Base-by-base conservation (phyloP, 2,888 invertebrate species). In the Anoplius nigerrimus region DNA sequence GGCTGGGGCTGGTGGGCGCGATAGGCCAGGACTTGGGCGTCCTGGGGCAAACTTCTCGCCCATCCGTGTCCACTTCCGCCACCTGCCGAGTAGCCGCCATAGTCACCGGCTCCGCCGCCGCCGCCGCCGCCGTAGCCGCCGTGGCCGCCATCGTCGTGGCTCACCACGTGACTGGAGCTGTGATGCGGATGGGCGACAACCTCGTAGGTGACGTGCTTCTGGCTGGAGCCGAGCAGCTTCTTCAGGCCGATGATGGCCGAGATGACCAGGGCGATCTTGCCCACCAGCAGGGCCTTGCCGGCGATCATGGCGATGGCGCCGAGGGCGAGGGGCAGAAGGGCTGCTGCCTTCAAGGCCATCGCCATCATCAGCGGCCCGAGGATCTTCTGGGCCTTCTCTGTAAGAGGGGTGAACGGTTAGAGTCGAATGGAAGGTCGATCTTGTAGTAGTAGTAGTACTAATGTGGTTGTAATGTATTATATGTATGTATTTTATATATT, bases 171-270 rank as follows among this genome's bases (percentile, higher is more conserved):
- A 83, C 92, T 92, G 75, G 92, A 91, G 70, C 93, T 91, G 87
- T 95, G 95, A 83, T 95, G 95, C 62, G 95, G 95, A 88, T 96
- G 96, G 0, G 95, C 93, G 0, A 96, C 95, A 43, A 96, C 95
- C 87, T 96, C 96, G 86, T 96, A 96, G 3, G 96, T 96, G 74
- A 96, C 96, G 85, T 95, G 95, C 86, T 95, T 96, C 89, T 95
- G 94, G 84, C 94, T 93, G 1, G 89, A 88, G 60, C 94, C 93
- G 76, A 96, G 89, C 59, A 96, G 90, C 87, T 96, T 96, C 91
- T 95, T 95, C 87, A 96, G 89, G 2, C 95, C 95, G 82, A 96
- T 95, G 68, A 96, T 94, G 60, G 94, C 94, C 0, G 95, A 95
- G 56, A 96, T 91, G 54, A 96, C 95, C 74, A 96, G 90, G 27